Evolutionary conservation across 2,113 vertebrate species (phyloP).

Genomic region (Riparia riparia): DNA sequence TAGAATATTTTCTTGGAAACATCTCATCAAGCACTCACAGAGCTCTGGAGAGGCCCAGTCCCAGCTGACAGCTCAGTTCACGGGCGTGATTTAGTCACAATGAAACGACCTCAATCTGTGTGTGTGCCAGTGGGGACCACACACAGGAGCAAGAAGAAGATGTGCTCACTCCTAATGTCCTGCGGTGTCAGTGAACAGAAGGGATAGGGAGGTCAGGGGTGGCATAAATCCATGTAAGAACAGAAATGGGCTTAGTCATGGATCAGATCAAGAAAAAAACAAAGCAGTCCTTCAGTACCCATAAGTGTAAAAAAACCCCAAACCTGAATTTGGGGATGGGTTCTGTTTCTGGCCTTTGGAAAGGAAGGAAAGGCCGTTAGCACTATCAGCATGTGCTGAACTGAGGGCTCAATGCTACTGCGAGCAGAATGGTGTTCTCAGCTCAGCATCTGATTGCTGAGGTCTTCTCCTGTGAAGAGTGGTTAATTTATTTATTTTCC

Average conservation of each 20-base stretch:
- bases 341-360: neutral
- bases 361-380: constrained; percentile 3
- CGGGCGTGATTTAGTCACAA: neutral
- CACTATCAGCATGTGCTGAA: neutral
- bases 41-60: neutral
- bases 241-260: neutral
- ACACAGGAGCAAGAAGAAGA: neutral
- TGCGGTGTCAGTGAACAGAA: neutral
- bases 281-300: neutral
- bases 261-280: neutral
- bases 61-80: neutral
- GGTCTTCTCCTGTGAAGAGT: constrained; percentile 36
- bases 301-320: neutral
- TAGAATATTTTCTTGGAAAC: neutral
- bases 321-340: neutral
- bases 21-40: neutral
- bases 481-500: neutral
- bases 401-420: constrained; percentile 40
- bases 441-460: constrained; percentile 46
- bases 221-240: neutral
- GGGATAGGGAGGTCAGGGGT: neutral
- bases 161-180: neutral
- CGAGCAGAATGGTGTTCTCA: constrained; percentile 39
- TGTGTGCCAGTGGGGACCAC: neutral
- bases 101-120: neutral